Evolutionary conservation across 1,140 invertebrate species (phyloP).

Genomic region (Drosophila parabipectinata): DNA sequence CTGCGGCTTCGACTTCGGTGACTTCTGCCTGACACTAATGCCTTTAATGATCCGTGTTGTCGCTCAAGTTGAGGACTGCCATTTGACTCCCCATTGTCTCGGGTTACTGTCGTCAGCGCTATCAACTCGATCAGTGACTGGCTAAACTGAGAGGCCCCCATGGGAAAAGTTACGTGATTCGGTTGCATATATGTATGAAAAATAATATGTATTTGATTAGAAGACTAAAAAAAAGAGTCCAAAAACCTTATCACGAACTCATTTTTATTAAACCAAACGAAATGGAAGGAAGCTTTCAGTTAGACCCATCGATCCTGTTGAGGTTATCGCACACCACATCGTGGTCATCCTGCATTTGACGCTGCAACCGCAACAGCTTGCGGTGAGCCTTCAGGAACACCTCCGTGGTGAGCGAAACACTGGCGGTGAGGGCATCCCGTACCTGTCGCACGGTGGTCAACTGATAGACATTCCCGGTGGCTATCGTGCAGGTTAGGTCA

Average conservation of each 20-base stretch:
- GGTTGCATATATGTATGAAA: conserved; percentile 5
- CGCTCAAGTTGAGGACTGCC: conserved; percentile 41
- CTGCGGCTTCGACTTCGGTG: conserved; percentile 1
- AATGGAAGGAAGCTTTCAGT: not conserved
- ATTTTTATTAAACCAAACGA: conserved; percentile 4
- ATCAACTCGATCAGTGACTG: conserved; percentile 34
- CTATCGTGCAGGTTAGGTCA: conserved; percentile 44
- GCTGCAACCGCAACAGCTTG: conserved; percentile 42
- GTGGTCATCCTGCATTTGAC: conserved; percentile 38
- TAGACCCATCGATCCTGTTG: not conserved
- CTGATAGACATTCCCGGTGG: conserved; percentile 54
- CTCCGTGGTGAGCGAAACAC: conserved; percentile 32
- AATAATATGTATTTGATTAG: not conserved
- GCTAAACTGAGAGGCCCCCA: conserved; percentile 17
- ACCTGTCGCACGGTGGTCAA: conserved; percentile 44
- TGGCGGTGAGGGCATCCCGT: conserved; percentile 17
- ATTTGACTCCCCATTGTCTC: conserved; percentile 47
- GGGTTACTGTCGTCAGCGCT: conserved; percentile 14
- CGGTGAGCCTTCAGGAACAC: conserved; percentile 45
- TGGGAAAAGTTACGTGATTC: conserved; percentile 28
- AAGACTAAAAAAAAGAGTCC: not conserved
- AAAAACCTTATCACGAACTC: not conserved
- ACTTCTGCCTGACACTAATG: conserved; percentile 50
- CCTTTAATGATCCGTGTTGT: conserved; percentile 51
- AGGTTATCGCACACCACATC: conserved; percentile 28